phyloP scores from a whole-genome alignment of 2,113 vertebrate genomes.

The Oplegnathus fasciatus region DNA sequence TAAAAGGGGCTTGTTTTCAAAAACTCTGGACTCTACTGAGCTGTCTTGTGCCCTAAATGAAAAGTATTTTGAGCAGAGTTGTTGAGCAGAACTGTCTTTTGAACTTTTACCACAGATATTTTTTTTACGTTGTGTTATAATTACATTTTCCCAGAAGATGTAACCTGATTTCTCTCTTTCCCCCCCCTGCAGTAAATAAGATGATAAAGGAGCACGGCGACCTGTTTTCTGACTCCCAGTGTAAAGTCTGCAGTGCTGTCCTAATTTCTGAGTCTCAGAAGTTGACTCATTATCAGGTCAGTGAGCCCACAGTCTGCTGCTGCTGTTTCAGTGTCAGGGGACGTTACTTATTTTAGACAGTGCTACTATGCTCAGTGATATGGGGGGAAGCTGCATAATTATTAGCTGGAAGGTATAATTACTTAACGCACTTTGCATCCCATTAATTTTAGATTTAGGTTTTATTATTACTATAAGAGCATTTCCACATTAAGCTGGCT shows the following conservation, averaged over 20 bases:
- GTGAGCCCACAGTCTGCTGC: conserved; percentile 48
- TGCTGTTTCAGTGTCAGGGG: not conserved
- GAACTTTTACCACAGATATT: conserved; percentile 5
- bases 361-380: not conserved
- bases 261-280: conserved; percentile 98
- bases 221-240: conserved; percentile 94
- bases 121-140: conserved; percentile 5
- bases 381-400: not conserved
- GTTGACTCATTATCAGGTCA: conserved; percentile 97
- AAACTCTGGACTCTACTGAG: not conserved
- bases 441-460: not conserved
- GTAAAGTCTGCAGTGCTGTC: conserved; percentile 96
- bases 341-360: not conserved
- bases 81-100: not conserved
- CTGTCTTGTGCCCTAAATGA: not conserved
- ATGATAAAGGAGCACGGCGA: conserved; percentile 94
- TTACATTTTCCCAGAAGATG: conserved; percentile 26
- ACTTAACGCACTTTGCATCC: not conserved
- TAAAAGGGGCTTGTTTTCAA: not conserved
- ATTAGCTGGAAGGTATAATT: not conserved
- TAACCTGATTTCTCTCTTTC: conserved; percentile 37
- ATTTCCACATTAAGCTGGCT: not conserved
- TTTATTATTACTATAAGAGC: not conserved
- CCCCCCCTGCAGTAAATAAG: conserved; percentile 88
- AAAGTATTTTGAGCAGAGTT: not conserved